Base-by-base conservation (phyloP, 2,113 vertebrate genomes). In the Halichoerus grypus region DNA sequence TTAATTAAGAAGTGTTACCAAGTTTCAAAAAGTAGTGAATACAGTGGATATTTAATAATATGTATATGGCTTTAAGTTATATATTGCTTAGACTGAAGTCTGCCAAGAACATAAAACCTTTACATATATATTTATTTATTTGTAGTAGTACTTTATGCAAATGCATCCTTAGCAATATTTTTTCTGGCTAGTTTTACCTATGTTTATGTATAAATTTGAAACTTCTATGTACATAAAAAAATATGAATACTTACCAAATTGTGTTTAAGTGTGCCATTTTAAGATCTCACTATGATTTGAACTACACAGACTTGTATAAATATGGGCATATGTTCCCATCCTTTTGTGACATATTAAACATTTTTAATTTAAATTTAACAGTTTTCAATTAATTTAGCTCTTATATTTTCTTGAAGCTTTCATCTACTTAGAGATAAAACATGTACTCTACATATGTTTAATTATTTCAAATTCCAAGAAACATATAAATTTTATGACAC, bases 401-500 rank as follows among this genome's bases (percentile, higher is more conserved):
- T 71, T 82, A 63, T 88, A 94, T 87, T 92, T 98, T 89, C 13
- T 81, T 84, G 39, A 94, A 87, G 1, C 26, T 91, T 90, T 93
- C 83, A 85, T 91, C 76, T 90, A 74, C 39, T 88, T 89, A 69
- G 51, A 94, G 63, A 57, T 94, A 90, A 82, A 95, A 72, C 28
- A 81, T 81, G 14, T 53, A 84, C 31, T 71, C 15, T 92, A 59
- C 63, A 88, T 61, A 76, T 59, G 79, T 39, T 87, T 89, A 90
- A 90, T 82, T 93, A 86, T 92, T 93, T 80, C 22, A 88, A 91
- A 90, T 92, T 95, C n/a, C 26, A 96, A 94, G 51, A 88, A 90
- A 57, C 22, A 91, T 14, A 65, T 92, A 57, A 42, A 91, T 36
- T 85, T 88, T 80, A 88, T 65, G 74, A 7, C 26, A 94, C 22